These are phyloP conservation scores for Danaus plexippus DNA, from an alignment of 1,140 invertebrate species.

Conservation along the genomic window DNA sequence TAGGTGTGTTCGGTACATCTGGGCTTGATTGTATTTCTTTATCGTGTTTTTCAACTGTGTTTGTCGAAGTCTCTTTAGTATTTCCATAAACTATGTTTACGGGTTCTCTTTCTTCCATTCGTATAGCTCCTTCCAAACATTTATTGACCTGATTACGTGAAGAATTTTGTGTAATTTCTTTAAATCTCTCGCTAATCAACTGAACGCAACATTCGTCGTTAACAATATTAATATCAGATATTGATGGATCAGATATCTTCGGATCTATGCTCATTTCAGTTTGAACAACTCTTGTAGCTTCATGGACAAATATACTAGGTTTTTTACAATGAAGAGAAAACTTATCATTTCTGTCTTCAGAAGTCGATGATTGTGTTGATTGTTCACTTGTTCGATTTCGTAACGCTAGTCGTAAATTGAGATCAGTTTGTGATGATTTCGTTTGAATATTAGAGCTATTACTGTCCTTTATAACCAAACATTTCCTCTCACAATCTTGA, in stretches of 20 bases:
- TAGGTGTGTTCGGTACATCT: constrained; percentile 5
- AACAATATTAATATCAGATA: constrained; percentile 53
- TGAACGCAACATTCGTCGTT: constrained; percentile 35
- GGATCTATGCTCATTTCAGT: constrained; percentile 61
- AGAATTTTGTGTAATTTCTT: constrained; percentile 24
- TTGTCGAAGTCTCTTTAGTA: constrained; percentile 5
- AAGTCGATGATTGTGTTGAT: constrained; percentile 20
- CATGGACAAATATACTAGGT: constrained; percentile 22
- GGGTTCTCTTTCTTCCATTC: background rate
- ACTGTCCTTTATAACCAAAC: constrained; percentile 25
- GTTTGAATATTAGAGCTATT: constrained; percentile 17
- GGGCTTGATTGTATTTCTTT: constrained; percentile 27
- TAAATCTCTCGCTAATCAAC: constrained; percentile 36
- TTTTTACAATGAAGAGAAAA: constrained; percentile 17
- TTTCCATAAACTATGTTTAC: constrained; percentile 3
- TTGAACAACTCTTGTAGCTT: constrained; percentile 46
- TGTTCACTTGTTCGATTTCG: constrained; percentile 19
- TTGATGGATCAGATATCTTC: constrained; percentile 47
- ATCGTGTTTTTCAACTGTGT: constrained; percentile 13
- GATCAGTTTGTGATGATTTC: constrained; percentile 53
- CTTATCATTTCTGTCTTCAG: constrained; percentile 5
- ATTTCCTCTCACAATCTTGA: constrained; percentile 21
- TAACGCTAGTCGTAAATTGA: constrained; percentile 28
- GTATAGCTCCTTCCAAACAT: constrained; percentile 1
- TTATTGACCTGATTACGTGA: constrained; percentile 20